Evolutionary conservation across 2,797 vertebrate genomes (phyloP), one percentile per base, ranked within the genome.

Genomic region (Argyrosomus regius): DNA sequence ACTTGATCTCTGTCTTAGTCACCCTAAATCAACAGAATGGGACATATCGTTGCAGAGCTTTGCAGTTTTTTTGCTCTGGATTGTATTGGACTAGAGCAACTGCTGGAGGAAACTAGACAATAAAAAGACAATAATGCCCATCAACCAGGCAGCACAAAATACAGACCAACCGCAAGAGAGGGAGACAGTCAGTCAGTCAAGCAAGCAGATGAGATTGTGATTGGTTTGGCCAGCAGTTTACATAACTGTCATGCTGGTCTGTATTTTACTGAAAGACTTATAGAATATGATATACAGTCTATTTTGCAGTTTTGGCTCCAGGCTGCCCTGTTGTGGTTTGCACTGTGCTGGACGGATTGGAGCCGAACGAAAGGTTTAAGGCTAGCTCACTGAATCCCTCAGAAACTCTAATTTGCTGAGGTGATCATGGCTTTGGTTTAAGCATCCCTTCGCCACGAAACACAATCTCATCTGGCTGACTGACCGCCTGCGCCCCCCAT

Each of bases 361-460:
- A 86, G 84, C 82, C 46, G 28, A 83, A 60, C 3, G 43, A 50
- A 64, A 56, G 78, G 72, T 85, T 86, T 80, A 84, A 78, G 50
- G 80, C 72, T 41, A 31, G 80, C 75, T 78, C 57, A 17, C 71
- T n/a, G 77, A 88, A 74, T 81, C 62, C 69, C 59, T 74, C 1
- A 17, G 60, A 65, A 28, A 31, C 72, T 86, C 70, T 75, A 87
- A 87, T 89, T 88, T 84, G 77, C 85, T 26, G 43, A 79, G 68
- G 82, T 87, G 80, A 89, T 91, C 80, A 82, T 84, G 76, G 80
- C 78, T 69, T 72, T n/a, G 53, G 58, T 86, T 86, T 80, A 67
- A 86, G 80, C 77, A 50, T 78, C 82, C 60, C 73, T 65, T 64
- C 31, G 56, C 70, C 58, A 50, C 6, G 18, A 77, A 68, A 84